Evolutionary conservation across 2,888 invertebrate genomes (phyloP).

Genomic region (Antheraea yamamai): DNA sequence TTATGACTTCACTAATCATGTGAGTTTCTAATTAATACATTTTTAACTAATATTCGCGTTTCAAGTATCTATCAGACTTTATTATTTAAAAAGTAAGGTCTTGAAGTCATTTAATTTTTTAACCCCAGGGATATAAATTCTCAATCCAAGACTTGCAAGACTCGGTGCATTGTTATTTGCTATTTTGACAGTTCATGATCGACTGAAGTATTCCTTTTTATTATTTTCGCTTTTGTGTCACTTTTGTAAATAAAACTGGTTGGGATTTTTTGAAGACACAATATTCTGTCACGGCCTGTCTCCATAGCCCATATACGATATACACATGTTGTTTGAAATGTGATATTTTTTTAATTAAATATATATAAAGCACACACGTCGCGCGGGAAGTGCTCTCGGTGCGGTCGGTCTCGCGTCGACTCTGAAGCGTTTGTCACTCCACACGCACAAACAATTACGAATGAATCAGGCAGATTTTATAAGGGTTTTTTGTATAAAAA

Average conservation of each 20-base stretch:
- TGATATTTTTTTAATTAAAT: conserved; percentile 66
- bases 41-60: neutral
- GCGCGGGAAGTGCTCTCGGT: conserved; percentile 45
- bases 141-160: too few species aligned
- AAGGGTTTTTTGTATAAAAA: conserved; percentile 20
- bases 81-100: too few species aligned
- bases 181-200: too few species aligned
- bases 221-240: neutral
- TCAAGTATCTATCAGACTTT: neutral
- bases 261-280: conserved; percentile 34
- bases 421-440: conserved; percentile 53
- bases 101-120: too few species aligned
- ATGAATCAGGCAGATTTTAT: conserved; percentile 50
- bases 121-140: too few species aligned
- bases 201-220: neutral
- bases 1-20: neutral
- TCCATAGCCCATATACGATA: conserved; percentile 77
- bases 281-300: conserved; percentile 53
- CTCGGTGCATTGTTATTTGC: too few species aligned
- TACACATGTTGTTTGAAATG: conserved; percentile 67
- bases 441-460: conserved; percentile 46
- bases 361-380: conserved; percentile 49
- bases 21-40: neutral
- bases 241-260: conserved; percentile 5
- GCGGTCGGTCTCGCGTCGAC: conserved; percentile 42